Conservation (phyloP, 2,113 vertebrate genomes). For the Calyptomena viridis region DNA sequence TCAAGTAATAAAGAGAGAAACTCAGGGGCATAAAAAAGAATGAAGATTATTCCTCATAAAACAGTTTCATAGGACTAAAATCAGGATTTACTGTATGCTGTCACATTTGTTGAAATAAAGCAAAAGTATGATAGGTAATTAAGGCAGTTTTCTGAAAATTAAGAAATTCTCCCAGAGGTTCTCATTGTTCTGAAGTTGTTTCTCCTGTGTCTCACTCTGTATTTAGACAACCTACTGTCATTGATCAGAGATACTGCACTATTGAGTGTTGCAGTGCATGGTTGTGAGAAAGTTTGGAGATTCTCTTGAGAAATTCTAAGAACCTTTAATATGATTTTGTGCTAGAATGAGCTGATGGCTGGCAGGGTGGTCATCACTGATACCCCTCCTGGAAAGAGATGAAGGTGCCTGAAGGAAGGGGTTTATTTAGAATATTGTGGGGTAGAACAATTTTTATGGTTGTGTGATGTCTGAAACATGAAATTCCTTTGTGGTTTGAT, state of each 20-base stretch:
- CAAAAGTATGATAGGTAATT: neutral
- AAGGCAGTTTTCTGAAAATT: neutral
- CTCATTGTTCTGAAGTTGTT: neutral
- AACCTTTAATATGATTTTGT: neutral
- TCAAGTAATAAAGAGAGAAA: neutral
- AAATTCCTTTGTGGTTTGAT: neutral
- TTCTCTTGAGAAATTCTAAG: neutral
- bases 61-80: neutral
- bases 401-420: neutral
- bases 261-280: neutral
- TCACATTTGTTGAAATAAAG: neutral
- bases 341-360: neutral
- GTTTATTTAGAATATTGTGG: neutral
- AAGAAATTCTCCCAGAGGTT: no score
- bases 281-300: neutral
- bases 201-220: fast-evolving
- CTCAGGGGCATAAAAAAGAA: neutral
- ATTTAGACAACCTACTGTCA: neutral
- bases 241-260: neutral
- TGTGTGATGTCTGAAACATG: neutral
- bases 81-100: neutral
- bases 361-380: neutral
- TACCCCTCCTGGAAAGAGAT: neutral
- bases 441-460: neutral
- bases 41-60: neutral